phyloP scores from a whole-genome alignment of 1,140 invertebrate genomes.

The Orchestia grillus region DNA sequence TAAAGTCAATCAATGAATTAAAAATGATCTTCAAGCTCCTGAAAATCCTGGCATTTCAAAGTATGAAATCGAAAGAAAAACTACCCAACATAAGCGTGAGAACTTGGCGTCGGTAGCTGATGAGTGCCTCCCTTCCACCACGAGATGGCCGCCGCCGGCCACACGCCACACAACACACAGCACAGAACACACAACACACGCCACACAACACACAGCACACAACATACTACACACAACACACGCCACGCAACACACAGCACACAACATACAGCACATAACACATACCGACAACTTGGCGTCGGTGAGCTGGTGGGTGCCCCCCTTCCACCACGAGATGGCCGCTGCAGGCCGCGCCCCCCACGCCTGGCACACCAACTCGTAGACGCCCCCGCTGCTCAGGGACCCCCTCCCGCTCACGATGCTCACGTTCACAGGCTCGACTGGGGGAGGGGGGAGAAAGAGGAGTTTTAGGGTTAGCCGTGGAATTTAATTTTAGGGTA shows the following conservation, averaged over 20 bases:
- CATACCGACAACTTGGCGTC: constrained; percentile 65
- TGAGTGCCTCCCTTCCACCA: constrained; percentile 79
- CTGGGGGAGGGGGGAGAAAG: constrained; percentile 23
- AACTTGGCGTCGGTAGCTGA: constrained; percentile 63
- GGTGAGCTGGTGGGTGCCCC: constrained; percentile 71
- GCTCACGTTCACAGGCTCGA: constrained; percentile 65
- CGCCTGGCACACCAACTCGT: constrained; percentile 86
- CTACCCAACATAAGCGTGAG: too few species aligned
- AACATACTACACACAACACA: too few species aligned
- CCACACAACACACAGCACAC: not conserved
- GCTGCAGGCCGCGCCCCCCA: constrained; percentile 86
- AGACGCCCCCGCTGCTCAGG: constrained; percentile 78
- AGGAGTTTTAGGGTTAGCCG: not conserved
- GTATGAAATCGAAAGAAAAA: too few species aligned
- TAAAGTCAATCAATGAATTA: too few species aligned
- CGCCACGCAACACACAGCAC: not conserved
- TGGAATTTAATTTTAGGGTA: not conserved
- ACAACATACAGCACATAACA: too few species aligned
- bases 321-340: constrained; percentile 84
- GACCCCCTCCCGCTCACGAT: constrained; percentile 58
- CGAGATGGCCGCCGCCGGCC: constrained; percentile 79
- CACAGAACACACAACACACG: not conserved
- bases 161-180: not conserved
- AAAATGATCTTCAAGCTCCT: too few species aligned
- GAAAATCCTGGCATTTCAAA: too few species aligned